These are phyloP conservation scores for Carpatolechia fugitivella DNA, from an alignment of 2,888 invertebrate species.

Conservation along the genomic window DNA sequence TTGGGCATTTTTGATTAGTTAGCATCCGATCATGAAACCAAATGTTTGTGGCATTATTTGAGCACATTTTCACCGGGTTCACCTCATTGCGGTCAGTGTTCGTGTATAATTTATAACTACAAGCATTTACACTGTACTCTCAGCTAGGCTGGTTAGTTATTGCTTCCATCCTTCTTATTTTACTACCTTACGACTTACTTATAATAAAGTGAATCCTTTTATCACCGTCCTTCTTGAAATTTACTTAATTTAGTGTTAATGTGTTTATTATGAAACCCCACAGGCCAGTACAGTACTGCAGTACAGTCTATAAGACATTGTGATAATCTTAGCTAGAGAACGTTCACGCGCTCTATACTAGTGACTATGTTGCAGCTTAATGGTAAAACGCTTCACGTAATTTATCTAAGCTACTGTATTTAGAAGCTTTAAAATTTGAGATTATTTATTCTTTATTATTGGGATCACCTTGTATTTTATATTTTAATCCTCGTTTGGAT, in stretches of 20 bases:
- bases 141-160: slow-evolving; percentile 37
- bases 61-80: slow-evolving; percentile 44
- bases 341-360: slow-evolving; percentile 32
- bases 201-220: slow-evolving; percentile 40
- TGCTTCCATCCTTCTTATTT: slow-evolving; percentile 42
- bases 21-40: slow-evolving; percentile 43
- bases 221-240: slow-evolving; percentile 72
- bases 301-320: slow-evolving; percentile 75
- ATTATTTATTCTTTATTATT: slow-evolving; percentile 70
- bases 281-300: slow-evolving; percentile 72
- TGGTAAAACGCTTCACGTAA: slow-evolving; percentile 29
- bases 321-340: slow-evolving; percentile 69
- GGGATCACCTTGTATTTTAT: slow-evolving; percentile 44
- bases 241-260: slow-evolving; percentile 76
- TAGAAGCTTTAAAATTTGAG: slow-evolving; percentile 75
- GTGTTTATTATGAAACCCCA: slow-evolving; percentile 62
- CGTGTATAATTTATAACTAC: slow-evolving; percentile 50
- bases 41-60: slow-evolving; percentile 61
- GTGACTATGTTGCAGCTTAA: slow-evolving; percentile 53
- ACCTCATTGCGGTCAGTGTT: slow-evolving; percentile 73
- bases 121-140: slow-evolving; percentile 58
- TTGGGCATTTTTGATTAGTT: slow-evolving; percentile 48
- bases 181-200: slow-evolving; percentile 37
- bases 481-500: neutral
- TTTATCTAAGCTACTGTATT: slow-evolving; percentile 58